Base-by-base conservation (phyloP, 1,140 invertebrate species). In the Belonocnema kinseyi region DNA sequence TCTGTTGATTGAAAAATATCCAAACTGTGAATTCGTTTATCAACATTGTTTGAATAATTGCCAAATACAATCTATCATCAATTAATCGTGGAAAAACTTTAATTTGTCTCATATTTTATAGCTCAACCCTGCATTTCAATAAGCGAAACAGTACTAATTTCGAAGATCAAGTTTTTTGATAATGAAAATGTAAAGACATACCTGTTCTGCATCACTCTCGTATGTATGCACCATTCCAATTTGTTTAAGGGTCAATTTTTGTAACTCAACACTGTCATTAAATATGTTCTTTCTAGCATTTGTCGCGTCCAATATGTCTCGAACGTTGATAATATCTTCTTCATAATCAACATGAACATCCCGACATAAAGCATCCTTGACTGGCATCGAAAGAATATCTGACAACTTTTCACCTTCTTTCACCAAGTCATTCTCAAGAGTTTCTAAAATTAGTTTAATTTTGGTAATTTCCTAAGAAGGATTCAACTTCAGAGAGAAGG, bases 401-500 rank as follows among this genome's bases (percentile, higher is more conserved):
- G 95, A 94, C 46, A 97, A 89, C 84, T 95, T 96, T 88, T 96
- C 95, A 16, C 96, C 96, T 90, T 96, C 95, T 82, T 94, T 93
- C n/a, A 94, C 91, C 75, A 96, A 92, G 86, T 95, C 94, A 71
- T 92, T 91, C 87, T 94, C 94, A 70, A 95, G 91, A 50, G 90
- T 89, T 84, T 94, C 95, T 94, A 85, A 83, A 90, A 80, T 74
- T 73, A 76, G 72, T 33, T 13, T 46, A 46, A 4, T 46, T 46
- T 46, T 46, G 40, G 5, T 46, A 46, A 46, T 46, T 46, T 46
- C 40, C 8, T 46, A 11, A 46, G 11, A 46, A 46, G 8, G 6
- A 8, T 46, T 46, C 1, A 46, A 46, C 7, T 8, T 46, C 7
- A 10, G 40, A 46, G 40, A 46, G 40, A 46, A 46, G 0, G 7